Evolutionary conservation across 1,140 invertebrate species (phyloP).

Genomic region (Papilio polyxenes): DNA sequence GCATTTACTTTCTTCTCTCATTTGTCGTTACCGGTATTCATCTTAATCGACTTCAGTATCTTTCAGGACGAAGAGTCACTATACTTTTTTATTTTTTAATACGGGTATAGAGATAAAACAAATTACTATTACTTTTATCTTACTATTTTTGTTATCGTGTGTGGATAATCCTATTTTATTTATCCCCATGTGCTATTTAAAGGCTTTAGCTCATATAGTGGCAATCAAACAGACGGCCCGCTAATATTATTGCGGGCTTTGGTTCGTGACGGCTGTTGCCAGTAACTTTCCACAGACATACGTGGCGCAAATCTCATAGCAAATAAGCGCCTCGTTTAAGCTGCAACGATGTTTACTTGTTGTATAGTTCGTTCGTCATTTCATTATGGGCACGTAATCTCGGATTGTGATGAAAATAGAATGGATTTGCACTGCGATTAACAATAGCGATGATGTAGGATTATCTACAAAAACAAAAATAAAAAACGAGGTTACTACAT

Average conservation of each 20-base stretch:
- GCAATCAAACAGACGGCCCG: conserved; percentile 17
- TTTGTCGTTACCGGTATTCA: neutral
- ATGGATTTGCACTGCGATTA: neutral
- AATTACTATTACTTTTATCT: neutral
- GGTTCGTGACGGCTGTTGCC: conserved; percentile 22
- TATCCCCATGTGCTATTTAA: neutral
- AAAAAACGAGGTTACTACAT: neutral
- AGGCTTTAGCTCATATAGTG: conserved; percentile 14
- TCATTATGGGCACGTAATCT: conserved; percentile 8
- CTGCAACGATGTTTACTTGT: conserved; percentile 17
- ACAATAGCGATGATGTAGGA: neutral
- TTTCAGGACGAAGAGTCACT: neutral
- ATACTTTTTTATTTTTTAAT: neutral
- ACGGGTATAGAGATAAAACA: neutral
- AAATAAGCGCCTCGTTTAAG: conserved; percentile 22
- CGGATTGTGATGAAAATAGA: conserved; percentile 21
- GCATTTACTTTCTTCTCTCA: too few species aligned
- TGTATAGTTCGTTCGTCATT: conserved; percentile 23
- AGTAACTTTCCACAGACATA: conserved; percentile 18
- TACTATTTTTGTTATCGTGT: neutral
- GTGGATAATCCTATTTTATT: conserved; percentile 5
- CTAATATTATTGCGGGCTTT: conserved; percentile 17
- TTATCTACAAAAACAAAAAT: conserved; percentile 1
- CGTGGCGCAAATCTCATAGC: conserved; percentile 11
- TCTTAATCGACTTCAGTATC: neutral